Evolutionary conservation across 2,888 invertebrate species (phyloP), one percentile per base, ranked within the genome.

Genomic region (Lycaena phlaeas): DNA sequence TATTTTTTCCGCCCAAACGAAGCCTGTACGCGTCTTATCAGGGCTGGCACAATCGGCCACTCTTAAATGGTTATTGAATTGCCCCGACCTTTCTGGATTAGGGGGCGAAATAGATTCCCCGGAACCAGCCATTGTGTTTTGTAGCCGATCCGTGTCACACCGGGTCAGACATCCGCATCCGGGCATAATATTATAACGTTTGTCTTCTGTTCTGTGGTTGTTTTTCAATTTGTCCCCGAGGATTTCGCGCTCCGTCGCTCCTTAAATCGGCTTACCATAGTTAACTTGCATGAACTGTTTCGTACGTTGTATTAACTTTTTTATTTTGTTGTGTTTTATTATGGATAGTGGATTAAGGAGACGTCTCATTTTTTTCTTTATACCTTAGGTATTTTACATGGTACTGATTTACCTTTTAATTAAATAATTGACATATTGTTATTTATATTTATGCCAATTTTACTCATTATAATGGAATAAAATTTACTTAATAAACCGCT

Each of bases 21-120:
- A 18, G 18, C 18, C 18, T 18, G 18, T 18, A 3, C 3, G 3
- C 27, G 26, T 51, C 49, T 69, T 75, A 75, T 74, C 73, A 64
- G 61, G 45, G 47, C 43, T 54, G 55, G 67, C 53, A 64, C 71
- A 68, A 73, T 69, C 68, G 65, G 60, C 60, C 59, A 61, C 64
- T 65, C 67, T 68, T 70, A 74, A 77, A 72, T 74, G 75, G 75
- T 74, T 74, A 79, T 75, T 73, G 75, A 73, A 79, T 72, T 58
- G 65, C 63, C 60, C 63, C 63, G 63, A 78, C 78, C 77, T 75
- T 76, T 75, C 72, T 62, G 74, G 75, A 78, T 77, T 77, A 77
- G 60, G 58, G 55, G 60, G 54, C 59, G 62, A 63, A 68, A 70
- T 72, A 66, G 70, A 68, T 67, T 64, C 64, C 46, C 56, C 56